Evolutionary conservation across 2,888 invertebrate species (phyloP).

Genomic region (Nemotelus pantherinus): DNA sequence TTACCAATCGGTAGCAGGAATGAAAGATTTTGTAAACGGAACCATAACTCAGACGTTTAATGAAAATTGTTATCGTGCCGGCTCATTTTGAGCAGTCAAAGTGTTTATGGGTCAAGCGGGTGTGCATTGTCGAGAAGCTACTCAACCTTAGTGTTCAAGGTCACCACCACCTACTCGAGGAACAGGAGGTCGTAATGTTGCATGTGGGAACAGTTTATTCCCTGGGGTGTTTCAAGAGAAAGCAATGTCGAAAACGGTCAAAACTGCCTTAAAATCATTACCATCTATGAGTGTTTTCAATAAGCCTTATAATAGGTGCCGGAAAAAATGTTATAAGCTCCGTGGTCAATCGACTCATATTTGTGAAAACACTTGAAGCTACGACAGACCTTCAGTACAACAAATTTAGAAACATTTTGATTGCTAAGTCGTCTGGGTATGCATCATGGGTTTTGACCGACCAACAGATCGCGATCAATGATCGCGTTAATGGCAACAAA

Average conservation of each 20-base stretch:
- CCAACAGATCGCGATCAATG: not conserved
- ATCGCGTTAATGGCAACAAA: not conserved
- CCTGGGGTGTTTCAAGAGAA: not conserved
- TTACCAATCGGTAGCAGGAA: no score
- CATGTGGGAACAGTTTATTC: no score
- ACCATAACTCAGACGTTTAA: no score
- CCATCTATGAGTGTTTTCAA: no score
- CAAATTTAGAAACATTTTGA: not conserved
- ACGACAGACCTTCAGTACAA: conserved; percentile 11
- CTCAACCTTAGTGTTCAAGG: not conserved
- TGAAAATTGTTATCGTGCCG: no score
- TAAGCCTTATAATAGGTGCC: no score
- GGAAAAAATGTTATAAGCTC: no score
- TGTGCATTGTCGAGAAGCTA: not conserved
- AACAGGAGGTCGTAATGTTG: not conserved
- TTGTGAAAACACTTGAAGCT: conserved; percentile 8
- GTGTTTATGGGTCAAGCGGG: not conserved
- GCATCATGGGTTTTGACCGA: not conserved
- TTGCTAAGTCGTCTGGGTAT: not conserved
- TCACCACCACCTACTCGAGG: not conserved
- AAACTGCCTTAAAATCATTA: no score
- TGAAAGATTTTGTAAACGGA: no score
- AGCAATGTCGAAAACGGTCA: conserved; percentile 16
- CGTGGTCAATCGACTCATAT: not conserved
- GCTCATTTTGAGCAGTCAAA: no score